Base-by-base conservation (phyloP, 2,888 invertebrate genomes). In the Mesorhabditis belari region DNA sequence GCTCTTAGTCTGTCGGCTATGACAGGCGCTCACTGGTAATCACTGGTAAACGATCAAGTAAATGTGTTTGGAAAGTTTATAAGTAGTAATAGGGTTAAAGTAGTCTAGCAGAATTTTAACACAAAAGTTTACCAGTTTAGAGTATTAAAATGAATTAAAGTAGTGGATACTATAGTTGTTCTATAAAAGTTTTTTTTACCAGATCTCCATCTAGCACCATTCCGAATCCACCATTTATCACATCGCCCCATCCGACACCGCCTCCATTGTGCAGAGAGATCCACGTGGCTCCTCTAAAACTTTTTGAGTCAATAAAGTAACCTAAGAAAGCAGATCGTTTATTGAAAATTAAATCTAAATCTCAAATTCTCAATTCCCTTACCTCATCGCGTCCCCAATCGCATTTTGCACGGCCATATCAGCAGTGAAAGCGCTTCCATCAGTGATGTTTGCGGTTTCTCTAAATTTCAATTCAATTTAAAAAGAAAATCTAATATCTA, bases 221-320 rank as follows among this genome's bases (percentile, higher is more conserved):
- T 5, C 87, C 87, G 78, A 87, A 87, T 17, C 87, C 87, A 17
- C 87, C 87, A 76, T 87, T 87, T 17, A 86, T 85, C 3, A 85
- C 87, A 77, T 87, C 86, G n/a, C 87, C 86, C 86, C 86, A 84
- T 62, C 81, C 81, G 23, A 81, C 80, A 23, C 81, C 81, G 26
- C 81, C 81, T 12, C 81, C 81, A 61, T 81, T 81, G 68, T 81
- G 81, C 21, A 81, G 65, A 3, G 86, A 83, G 9, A 87, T 85
- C 87, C 87, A 87, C 2, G 86, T 87, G 23, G 87, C 87, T 4
- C 87, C 87, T 49, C 87, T 81, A n/a, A 17, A 56, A 12, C 17
- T 6, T 54, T 1, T 17, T 2, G 44, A 35, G 12, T 35, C n/a
- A 17, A 1, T n/a, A 2, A 35, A 35, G n/a, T 17, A 35, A 35